Conservation (phyloP, 2,888 invertebrate species). For the Tryphoninae sp. region DNA sequence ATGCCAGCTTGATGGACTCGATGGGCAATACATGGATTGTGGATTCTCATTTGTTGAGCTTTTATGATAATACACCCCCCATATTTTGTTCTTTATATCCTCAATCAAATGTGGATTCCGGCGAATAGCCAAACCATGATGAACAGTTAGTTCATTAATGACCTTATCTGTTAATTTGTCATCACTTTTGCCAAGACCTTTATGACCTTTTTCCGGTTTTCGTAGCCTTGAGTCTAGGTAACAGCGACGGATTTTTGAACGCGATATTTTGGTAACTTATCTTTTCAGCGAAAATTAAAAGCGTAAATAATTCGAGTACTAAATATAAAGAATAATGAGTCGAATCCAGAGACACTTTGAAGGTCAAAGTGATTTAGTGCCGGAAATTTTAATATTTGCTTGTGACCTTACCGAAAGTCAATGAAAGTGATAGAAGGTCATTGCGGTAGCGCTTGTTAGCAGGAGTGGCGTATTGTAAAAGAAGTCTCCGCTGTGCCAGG, state of each 20-base stretch:
- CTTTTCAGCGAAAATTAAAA: too few species aligned
- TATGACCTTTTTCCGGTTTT: constrained; percentile 33
- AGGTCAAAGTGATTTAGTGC: background rate
- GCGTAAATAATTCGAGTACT: too few species aligned
- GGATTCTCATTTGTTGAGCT: too few species aligned
- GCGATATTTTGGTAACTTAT: too few species aligned
- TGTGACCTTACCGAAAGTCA: background rate
- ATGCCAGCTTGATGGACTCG: too few species aligned
- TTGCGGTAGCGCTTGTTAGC: background rate
- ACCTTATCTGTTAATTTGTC: constrained; percentile 50
- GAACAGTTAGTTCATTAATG: constrained; percentile 22
- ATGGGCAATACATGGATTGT: too few species aligned
- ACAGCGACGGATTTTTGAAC: too few species aligned
- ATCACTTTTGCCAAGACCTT: constrained; percentile 39
- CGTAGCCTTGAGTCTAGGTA: constrained; percentile 1
- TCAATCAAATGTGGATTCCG: constrained; percentile 43
- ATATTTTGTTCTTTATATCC: constrained; percentile 46
- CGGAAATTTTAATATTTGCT: background rate
- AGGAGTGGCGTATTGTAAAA: background rate
- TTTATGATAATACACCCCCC: constrained; percentile 37
- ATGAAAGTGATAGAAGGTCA: constrained; percentile 2
- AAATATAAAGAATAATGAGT: too few species aligned
- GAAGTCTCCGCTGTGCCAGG: background rate
- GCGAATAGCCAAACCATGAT: constrained; percentile 29
- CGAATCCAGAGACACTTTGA: constrained; percentile 15